Evolutionary conservation across 2,888 invertebrate species (phyloP).

Genomic region (Smittia aterrima): DNA sequence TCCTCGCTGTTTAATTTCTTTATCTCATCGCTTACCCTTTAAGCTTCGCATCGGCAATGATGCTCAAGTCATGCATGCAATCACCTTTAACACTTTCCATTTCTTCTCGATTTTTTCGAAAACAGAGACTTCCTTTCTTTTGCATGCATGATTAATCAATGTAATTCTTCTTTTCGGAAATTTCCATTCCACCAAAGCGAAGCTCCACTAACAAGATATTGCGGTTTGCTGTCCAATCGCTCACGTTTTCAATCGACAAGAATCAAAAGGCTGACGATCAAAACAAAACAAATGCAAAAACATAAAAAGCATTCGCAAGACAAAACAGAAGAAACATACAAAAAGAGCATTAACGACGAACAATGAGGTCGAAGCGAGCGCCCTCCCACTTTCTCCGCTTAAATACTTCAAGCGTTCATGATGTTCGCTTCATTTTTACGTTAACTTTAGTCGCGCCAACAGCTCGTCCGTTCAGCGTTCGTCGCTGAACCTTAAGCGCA

Average conservation of each 20-base stretch:
- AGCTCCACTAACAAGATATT: background rate
- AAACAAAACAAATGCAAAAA: constrained; percentile 9
- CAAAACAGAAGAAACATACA: constrained; percentile 14
- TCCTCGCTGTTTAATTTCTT: too few relatives aligned
- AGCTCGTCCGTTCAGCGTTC: background rate
- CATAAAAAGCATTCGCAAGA: background rate
- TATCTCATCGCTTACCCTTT: constrained; percentile 15
- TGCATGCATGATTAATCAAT: background rate
- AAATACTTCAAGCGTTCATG: constrained; percentile 37
- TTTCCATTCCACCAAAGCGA: background rate
- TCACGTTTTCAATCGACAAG: background rate
- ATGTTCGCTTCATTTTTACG: constrained; percentile 36
- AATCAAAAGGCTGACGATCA: background rate
- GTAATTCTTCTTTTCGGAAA: background rate
- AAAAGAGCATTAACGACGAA: constrained; percentile 19
- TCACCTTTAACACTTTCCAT: constrained; percentile 5
- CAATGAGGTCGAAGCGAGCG: constrained; percentile 37
- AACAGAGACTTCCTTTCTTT: background rate
- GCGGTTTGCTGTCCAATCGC: too few relatives aligned
- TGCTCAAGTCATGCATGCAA: constrained; percentile 1
- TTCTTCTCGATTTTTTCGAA: background rate
- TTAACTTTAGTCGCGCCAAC: constrained; percentile 27
- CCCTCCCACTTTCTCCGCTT: constrained; percentile 41
- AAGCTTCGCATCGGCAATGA: background rate
- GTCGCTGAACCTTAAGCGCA: background rate